phyloP scores from a whole-genome alignment of 2,113 vertebrate species.

The Zapornia atra region DNA sequence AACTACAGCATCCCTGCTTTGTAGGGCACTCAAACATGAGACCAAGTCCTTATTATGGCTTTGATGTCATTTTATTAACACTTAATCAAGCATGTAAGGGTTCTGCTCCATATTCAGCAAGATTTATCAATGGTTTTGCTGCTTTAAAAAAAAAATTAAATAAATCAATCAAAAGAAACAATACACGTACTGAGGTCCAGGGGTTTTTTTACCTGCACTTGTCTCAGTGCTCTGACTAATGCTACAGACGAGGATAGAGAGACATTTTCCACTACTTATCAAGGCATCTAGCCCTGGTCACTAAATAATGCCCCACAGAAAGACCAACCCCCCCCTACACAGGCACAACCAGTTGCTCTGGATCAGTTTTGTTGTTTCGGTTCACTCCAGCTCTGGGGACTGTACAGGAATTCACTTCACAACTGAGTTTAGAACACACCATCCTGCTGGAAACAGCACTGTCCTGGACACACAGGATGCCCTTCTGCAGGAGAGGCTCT shows the following conservation, averaged over 20 bases:
- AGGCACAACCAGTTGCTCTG: neutral
- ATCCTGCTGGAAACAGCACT: neutral
- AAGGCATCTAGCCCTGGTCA: neutral
- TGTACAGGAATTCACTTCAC: neutral
- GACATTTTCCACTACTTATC: neutral
- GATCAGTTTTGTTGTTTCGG: neutral
- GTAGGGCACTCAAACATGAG: neutral
- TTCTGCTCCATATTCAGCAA: neutral
- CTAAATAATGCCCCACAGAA: neutral
- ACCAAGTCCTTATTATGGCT: neutral
- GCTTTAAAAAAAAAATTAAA: neutral
- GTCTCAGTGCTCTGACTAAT: neutral
- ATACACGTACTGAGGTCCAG: neutral
- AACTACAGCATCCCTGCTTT: neutral
- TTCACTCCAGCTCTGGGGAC: neutral
- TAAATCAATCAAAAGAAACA: neutral
- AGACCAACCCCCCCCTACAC: neutral
- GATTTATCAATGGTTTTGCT: neutral
- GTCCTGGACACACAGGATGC: neutral
- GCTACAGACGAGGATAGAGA: neutral
- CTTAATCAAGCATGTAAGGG: neutral
- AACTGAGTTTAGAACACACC: neutral
- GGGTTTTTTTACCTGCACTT: neutral
- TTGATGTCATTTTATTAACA: neutral
- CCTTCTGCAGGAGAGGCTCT: neutral